These are phyloP conservation scores for Antheraea yamamai DNA, from an alignment of 2,888 invertebrate species.

Conservation along the genomic window DNA sequence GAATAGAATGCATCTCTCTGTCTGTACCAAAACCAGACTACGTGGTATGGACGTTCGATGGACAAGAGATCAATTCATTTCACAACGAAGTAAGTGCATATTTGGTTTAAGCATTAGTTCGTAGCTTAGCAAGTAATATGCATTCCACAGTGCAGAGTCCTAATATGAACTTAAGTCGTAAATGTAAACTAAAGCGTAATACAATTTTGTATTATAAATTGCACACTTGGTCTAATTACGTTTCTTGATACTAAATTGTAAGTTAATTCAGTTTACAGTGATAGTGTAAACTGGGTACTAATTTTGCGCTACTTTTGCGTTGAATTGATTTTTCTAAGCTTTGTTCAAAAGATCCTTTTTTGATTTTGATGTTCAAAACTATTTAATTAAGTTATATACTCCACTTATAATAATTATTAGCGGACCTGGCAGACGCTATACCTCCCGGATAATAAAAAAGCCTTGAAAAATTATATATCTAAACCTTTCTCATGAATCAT, in stretches of 20 bases:
- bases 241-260: background rate
- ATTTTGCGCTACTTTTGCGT: background rate
- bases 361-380: background rate
- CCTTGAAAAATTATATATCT: too few relatives aligned
- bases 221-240: background rate
- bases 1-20: constrained; percentile 93
- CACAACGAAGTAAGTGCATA: constrained; percentile 79
- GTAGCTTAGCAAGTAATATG: background rate
- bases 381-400: background rate
- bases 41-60: constrained; percentile 92
- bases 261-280: background rate
- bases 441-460: too few relatives aligned
- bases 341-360: background rate
- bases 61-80: constrained; percentile 87
- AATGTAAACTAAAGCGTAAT: background rate
- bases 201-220: background rate
- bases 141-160: background rate
- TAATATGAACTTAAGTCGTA: background rate
- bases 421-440: too few relatives aligned
- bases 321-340: background rate
- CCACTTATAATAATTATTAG: too few relatives aligned
- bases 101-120: background rate
- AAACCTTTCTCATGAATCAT: too few relatives aligned
- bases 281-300: background rate
- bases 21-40: constrained; percentile 95